Percentiles rank a stretch among this genome's conserved stretches.
Conservation (phyloP, 2,888 invertebrate species). For the Cancer borealis region DNA sequence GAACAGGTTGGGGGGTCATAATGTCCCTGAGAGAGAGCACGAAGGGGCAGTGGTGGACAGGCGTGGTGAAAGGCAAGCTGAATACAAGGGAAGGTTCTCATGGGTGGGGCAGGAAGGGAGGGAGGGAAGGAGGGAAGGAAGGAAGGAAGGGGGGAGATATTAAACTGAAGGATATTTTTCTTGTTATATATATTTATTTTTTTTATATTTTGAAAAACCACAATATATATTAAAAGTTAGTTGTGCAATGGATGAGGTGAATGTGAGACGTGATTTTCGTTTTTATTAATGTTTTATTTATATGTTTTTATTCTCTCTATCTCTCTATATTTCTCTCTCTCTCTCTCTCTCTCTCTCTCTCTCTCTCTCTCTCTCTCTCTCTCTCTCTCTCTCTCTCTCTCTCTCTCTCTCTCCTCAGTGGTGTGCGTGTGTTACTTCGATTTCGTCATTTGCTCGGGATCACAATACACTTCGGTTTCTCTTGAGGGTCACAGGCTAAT, state of each 20-base stretch:
- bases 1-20: background rate
- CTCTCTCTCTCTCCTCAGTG: background rate
- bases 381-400: background rate
- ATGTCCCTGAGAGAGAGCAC: background rate
- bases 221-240: slow-evolving; percentile 20
- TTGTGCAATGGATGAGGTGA: background rate
- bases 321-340: background rate
- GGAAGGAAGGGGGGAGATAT: background rate
- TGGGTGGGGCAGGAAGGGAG: background rate
- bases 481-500: too few species aligned
- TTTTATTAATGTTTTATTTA: background rate
- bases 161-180: background rate
- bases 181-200: background rate
- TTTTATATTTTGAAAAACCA: background rate
- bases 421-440: too few species aligned
- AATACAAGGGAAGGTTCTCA: background rate
- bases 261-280: background rate
- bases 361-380: background rate
- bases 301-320: background rate
- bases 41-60: background rate
- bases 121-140: background rate
- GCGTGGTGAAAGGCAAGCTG: background rate
- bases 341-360: background rate
- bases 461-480: too few species aligned
- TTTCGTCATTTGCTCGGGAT: too few species aligned